Percentiles rank a stretch among this genome's conserved stretches.
Evolutionary conservation across 2,888 invertebrate genomes (phyloP).

Genomic region (Calliphora vomitoria): DNA sequence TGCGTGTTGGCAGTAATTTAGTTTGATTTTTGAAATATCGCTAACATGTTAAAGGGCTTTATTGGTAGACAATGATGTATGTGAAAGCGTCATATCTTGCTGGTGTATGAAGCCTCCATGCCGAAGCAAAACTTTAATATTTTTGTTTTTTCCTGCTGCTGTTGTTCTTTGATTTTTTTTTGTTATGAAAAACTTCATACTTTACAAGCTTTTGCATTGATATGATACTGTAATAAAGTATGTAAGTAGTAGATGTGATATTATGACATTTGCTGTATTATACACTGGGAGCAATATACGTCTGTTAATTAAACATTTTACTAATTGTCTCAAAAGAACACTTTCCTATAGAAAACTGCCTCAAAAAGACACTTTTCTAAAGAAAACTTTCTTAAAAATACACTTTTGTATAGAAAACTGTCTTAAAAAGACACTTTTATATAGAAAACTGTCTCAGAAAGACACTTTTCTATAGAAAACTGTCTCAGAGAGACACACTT

Average conservation of each 20-base stretch:
- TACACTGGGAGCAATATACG: constrained; percentile 33
- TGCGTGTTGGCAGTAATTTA: constrained; percentile 69
- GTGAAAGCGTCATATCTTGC: constrained; percentile 55
- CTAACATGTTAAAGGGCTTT: constrained; percentile 71
- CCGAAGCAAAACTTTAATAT: constrained; percentile 47
- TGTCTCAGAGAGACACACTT: no score
- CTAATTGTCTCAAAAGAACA: no score
- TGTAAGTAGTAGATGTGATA: neutral
- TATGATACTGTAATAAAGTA: constrained; percentile 8
- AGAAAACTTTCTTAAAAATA: no score
- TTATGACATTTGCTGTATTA: constrained; percentile 31
- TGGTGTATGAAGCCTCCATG: constrained; percentile 7
- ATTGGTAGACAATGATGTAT: constrained; percentile 73
- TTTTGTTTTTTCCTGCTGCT: neutral
- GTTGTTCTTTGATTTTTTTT: neutral
- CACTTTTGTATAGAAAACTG: no score
- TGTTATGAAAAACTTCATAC: constrained; percentile 20
- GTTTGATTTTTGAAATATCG: constrained; percentile 74
- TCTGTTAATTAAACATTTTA: no score
- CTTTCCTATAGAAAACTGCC: no score
- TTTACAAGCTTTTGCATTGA: constrained; percentile 26
- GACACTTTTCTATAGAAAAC: no score
- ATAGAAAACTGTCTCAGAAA: no score
- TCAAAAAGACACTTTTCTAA: no score
- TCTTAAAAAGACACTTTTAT: no score